phyloP scores from a whole-genome alignment of 2,888 invertebrate species.

The Xestia sexstrigata region DNA sequence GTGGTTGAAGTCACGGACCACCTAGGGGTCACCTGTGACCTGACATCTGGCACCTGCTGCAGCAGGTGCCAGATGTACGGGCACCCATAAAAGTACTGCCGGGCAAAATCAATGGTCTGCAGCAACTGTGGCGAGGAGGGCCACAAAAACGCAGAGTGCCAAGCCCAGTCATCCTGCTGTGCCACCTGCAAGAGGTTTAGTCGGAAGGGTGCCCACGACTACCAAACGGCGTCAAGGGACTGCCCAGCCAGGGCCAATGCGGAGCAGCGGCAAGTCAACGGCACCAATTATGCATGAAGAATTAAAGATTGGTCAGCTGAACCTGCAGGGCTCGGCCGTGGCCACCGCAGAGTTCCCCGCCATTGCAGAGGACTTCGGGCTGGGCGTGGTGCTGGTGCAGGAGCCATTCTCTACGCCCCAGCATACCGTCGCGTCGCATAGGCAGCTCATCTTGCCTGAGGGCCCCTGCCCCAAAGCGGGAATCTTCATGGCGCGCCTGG shows the following conservation, averaged over 20 bases:
- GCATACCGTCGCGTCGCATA: not conserved
- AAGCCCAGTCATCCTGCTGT: not conserved
- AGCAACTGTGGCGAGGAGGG: conserved; percentile 4
- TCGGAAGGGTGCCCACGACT: conserved; percentile 17
- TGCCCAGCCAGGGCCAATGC: conserved; percentile 58
- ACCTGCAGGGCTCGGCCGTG: conserved; percentile 51
- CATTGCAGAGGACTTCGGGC: conserved; percentile 37
- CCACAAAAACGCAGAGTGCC: not conserved
- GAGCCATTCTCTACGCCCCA: conserved; percentile 54
- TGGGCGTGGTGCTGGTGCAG: conserved; percentile 65
- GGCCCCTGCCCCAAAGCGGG: not conserved
- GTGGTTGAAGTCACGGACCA: too few species aligned
- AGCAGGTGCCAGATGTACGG: too few species aligned
- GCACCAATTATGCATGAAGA: conserved; percentile 28
- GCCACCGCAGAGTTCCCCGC: conserved; percentile 60
- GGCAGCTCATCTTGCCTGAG: not conserved
- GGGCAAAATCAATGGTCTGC: not conserved
- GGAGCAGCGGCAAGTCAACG: conserved; percentile 25
- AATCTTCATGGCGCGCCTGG: not conserved
- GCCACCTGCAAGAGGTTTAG: conserved; percentile 59
- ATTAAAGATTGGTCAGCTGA: conserved; percentile 57
- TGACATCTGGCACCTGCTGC: too few species aligned
- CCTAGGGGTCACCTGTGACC: too few species aligned
- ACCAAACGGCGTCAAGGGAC: conserved; percentile 45
- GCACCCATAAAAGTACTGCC: too few species aligned